phyloP scores from a whole-genome alignment of 1,140 invertebrate species.

The Druon quercuslanigerum region DNA sequence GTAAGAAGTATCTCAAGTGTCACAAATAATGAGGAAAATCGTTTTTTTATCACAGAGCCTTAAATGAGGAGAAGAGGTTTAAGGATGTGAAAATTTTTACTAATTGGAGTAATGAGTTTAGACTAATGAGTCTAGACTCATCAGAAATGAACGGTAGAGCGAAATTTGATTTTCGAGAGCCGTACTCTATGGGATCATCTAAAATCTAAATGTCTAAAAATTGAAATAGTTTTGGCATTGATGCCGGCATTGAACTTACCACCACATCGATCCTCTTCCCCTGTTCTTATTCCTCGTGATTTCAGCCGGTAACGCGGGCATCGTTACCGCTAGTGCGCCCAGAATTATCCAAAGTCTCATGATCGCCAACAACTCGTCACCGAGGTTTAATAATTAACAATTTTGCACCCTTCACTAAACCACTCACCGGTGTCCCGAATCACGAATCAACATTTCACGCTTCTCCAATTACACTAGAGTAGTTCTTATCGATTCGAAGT shows the following conservation, averaged over 20 bases:
- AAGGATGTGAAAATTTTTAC: too few relatives aligned
- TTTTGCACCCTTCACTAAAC: constrained; percentile 50
- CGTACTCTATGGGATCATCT: too few relatives aligned
- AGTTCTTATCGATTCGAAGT: neutral
- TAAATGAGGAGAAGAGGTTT: too few relatives aligned
- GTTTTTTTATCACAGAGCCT: too few relatives aligned
- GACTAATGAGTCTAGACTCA: too few relatives aligned
- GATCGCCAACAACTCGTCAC: constrained; percentile 36
- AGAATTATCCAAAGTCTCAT: constrained; percentile 71
- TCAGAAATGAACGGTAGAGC: too few relatives aligned
- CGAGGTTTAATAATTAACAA: neutral
- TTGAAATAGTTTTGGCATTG: neutral
- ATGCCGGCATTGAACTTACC: constrained; percentile 65
- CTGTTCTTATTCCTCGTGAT: constrained; percentile 74
- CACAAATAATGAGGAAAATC: too few relatives aligned
- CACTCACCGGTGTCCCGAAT: constrained; percentile 51
- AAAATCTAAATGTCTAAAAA: too few relatives aligned
- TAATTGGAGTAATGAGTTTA: too few relatives aligned
- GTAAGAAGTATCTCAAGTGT: too few relatives aligned
- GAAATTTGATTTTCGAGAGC: too few relatives aligned
- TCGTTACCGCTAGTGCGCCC: constrained; percentile 61
- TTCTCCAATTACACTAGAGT: constrained; percentile 9
- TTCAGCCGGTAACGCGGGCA: constrained; percentile 63
- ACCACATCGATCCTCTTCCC: constrained; percentile 78
- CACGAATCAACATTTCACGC: constrained; percentile 40